Percentiles rank a stretch among this genome's conserved stretches.
These are phyloP conservation scores for Trachelus stipa DNA, from an alignment of 2,888 invertebrate genomes.

Conservation along the genomic window DNA sequence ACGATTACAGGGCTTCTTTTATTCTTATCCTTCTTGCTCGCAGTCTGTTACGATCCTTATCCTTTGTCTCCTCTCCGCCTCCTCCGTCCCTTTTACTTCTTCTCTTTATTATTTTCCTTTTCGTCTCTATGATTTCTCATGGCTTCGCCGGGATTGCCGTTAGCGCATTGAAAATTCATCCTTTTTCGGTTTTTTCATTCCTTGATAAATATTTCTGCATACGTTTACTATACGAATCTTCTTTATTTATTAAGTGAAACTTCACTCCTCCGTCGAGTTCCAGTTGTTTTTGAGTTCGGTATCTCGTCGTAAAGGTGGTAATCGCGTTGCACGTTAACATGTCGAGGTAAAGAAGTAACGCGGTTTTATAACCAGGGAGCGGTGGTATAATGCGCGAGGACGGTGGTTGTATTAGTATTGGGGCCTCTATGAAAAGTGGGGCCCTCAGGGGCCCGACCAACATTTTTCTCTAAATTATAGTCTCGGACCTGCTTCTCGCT, in stretches of 20 bases:
- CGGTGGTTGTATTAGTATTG: background rate
- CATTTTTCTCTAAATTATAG: constrained; percentile 31
- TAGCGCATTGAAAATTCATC: background rate
- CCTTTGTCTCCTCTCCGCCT: background rate
- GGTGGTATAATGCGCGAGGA: background rate
- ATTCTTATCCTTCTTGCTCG: background rate
- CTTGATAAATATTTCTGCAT: background rate
- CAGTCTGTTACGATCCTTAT: background rate
- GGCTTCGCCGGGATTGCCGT: background rate
- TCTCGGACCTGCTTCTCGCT: constrained; percentile 15
- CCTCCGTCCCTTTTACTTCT: background rate
- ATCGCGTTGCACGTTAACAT: background rate
- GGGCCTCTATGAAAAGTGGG: constrained; percentile 25
- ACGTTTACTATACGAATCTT: constrained; percentile 17
- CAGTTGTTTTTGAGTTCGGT: background rate
- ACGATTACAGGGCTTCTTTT: background rate
- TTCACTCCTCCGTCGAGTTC: background rate
- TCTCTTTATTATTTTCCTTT: background rate
- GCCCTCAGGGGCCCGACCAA: constrained; percentile 24
- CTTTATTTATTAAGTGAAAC: background rate
- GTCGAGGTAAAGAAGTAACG: background rate
- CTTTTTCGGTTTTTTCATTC: background rate
- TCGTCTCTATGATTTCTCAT: background rate
- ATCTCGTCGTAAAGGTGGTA: background rate
- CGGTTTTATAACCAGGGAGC: background rate